Conservation (phyloP, 1,140 invertebrate species). For the Acromyrmex charruanus region DNA sequence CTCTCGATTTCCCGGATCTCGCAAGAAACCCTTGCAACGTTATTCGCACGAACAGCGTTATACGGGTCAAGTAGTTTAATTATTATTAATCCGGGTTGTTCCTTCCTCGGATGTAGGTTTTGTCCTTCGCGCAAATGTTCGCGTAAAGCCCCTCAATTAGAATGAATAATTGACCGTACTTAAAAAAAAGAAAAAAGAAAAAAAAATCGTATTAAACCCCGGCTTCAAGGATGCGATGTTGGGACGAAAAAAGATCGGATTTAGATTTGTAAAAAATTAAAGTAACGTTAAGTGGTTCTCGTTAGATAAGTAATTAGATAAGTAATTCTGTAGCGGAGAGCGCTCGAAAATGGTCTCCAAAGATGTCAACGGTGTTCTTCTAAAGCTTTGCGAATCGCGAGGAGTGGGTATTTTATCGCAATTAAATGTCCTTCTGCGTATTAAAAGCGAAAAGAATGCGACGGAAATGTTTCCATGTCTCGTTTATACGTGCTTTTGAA, state of each 20-base stretch:
- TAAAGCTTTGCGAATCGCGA: slow-evolving; percentile 10
- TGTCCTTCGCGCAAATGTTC: slow-evolving; percentile 16
- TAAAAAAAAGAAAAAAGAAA: neutral
- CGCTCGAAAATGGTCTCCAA: slow-evolving; percentile 14
- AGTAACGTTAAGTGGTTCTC: slow-evolving; percentile 18
- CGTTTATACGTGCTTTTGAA: slow-evolving; percentile 56
- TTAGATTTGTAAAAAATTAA: slow-evolving; percentile 18
- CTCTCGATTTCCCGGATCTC: slow-evolving; percentile 25
- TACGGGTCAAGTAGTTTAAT: slow-evolving; percentile 43
- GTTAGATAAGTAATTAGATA: slow-evolving; percentile 10
- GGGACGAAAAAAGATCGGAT: neutral
- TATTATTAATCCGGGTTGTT: slow-evolving; percentile 51
- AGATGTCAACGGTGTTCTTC: slow-evolving; percentile 44
- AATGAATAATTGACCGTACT: neutral
- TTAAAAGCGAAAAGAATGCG: slow-evolving; percentile 53
- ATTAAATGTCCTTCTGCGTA: slow-evolving; percentile 47
- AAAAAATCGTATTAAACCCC: slow-evolving; percentile 11
- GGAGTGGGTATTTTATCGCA: slow-evolving; percentile 42
- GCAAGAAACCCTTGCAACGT: slow-evolving; percentile 2
- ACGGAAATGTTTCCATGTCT: slow-evolving; percentile 51
- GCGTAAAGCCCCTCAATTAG: slow-evolving; percentile 3
- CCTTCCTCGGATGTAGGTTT: slow-evolving; percentile 5
- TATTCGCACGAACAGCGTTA: slow-evolving; percentile 23
- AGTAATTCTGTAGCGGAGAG: slow-evolving; percentile 6
- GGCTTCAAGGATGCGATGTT: neutral